phyloP scores from a whole-genome alignment of 2,113 vertebrate species.

The Sander vitreus region DNA sequence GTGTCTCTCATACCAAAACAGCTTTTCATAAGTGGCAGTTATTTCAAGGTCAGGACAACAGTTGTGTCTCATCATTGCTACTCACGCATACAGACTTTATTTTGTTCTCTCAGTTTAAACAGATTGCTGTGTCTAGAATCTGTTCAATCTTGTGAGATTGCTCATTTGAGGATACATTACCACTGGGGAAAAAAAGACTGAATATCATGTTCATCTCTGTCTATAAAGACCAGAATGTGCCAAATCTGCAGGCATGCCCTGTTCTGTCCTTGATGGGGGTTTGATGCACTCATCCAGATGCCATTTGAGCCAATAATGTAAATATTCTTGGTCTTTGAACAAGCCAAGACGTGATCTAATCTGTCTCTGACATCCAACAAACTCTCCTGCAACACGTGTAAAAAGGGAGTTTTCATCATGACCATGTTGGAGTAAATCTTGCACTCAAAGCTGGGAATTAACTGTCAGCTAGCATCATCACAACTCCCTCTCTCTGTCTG shows the following conservation, averaged over 20 bases:
- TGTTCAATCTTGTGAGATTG: constrained; percentile 46
- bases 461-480: constrained; percentile 67
- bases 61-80: constrained; percentile 50
- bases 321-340: constrained; percentile 75
- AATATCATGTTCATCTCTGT: constrained; percentile 58
- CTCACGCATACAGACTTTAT: constrained; percentile 38
- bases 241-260: constrained; percentile 61
- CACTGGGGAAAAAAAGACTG: background rate
- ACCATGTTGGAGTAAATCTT: constrained; percentile 55
- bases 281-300: constrained; percentile 63
- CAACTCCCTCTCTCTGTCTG: constrained; percentile 41
- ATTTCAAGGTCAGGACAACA: constrained; percentile 81
- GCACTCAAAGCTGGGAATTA: constrained; percentile 65
- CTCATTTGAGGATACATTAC: constrained; percentile 56
- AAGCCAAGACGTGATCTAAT: constrained; percentile 73
- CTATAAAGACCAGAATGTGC: constrained; percentile 47
- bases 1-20: constrained; percentile 80
- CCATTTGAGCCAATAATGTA: constrained; percentile 78
- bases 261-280: constrained; percentile 66
- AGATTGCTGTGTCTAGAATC: constrained; percentile 46
- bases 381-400: constrained; percentile 41
- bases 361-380: constrained; percentile 47
- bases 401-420: constrained; percentile 44
- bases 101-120: constrained; percentile 35
- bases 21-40: constrained; percentile 78